phyloP scores from a whole-genome alignment of 2,113 vertebrate genomes.

The Stercorarius parasiticus region DNA sequence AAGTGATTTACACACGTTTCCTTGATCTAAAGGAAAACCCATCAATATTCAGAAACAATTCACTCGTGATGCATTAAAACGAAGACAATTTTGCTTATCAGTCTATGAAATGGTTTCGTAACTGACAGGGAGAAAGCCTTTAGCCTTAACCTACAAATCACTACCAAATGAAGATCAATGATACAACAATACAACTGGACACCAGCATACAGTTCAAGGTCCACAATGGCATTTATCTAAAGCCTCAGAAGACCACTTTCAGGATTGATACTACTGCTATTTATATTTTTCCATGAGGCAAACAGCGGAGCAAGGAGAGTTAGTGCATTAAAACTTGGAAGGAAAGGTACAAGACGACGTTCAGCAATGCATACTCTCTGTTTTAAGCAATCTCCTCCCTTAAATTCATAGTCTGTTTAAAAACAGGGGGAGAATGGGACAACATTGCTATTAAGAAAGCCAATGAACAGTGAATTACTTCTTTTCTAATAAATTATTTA shows the following conservation, averaged over 20 bases:
- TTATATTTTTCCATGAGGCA: background rate
- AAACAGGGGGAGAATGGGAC: background rate
- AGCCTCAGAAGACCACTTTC: background rate
- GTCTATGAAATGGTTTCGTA: background rate
- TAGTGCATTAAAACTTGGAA: background rate
- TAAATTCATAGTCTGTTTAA: background rate
- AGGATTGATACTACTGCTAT: background rate
- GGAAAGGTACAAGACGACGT: background rate
- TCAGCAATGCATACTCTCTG: background rate
- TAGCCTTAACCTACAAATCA: background rate
- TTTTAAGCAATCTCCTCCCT: background rate
- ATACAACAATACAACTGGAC: background rate
- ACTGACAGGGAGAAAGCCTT: background rate
- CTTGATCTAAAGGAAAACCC: background rate
- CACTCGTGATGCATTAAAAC: background rate
- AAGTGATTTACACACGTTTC: background rate
- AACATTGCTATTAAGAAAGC: background rate
- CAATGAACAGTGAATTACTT: background rate
- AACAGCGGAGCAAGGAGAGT: background rate
- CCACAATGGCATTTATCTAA: background rate
- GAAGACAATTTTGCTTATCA: background rate
- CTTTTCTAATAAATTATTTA: background rate
- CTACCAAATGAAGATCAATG: background rate
- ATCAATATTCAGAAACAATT: background rate
- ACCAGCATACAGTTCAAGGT: background rate